Evolutionary conservation across 2,888 invertebrate genomes (phyloP), one percentile per base, ranked within the genome.

Genomic region (Eledona agricola): DNA sequence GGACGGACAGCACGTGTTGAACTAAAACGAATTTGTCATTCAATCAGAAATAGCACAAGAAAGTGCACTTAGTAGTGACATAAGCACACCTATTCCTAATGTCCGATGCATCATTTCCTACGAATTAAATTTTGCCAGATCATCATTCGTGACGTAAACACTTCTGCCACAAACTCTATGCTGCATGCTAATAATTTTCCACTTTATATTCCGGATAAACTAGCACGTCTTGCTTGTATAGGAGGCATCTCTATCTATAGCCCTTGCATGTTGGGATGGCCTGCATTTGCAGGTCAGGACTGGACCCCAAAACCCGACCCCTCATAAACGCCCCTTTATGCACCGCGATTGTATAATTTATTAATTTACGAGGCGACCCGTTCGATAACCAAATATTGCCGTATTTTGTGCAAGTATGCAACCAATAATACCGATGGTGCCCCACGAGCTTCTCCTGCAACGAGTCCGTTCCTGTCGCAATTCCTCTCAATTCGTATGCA

Each of bases 401-500:
- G n/a, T n/a, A n/a, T n/a, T n/a, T n/a, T n/a, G n/a, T n/a, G n/a
- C n/a, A n/a, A n/a, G 7, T 23, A 25, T 26, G 38, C 38, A 38
- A 13, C 38, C 38, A 38, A 16, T 12, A 38, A 26, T 38, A 26
- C 38, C 16, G 7, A n/a, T 31, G n/a, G n/a, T 11, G 19, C 20
- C 31, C 5, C 7, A 32, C 10, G 4, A 13, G 7, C 1, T 1
- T 4, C 16, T 13, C 31, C 37, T 37, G 5, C 26, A 31, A 31
- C 9, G n/a, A 50, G 42, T 40, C 40, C 46, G 32, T 7, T 20
- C 38, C 46, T 52, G 29, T 11, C 19, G 50, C 64, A 63, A 64
- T 66, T 65, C 58, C 58, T 34, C 43, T 46, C 66, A 63, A 70
- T 70, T 71, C 64, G 64, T 69, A 70, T 71, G 69, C 71, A 67